phyloP scores from a whole-genome alignment of 1,140 invertebrate genomes.

The Drosophila sp. region DNA sequence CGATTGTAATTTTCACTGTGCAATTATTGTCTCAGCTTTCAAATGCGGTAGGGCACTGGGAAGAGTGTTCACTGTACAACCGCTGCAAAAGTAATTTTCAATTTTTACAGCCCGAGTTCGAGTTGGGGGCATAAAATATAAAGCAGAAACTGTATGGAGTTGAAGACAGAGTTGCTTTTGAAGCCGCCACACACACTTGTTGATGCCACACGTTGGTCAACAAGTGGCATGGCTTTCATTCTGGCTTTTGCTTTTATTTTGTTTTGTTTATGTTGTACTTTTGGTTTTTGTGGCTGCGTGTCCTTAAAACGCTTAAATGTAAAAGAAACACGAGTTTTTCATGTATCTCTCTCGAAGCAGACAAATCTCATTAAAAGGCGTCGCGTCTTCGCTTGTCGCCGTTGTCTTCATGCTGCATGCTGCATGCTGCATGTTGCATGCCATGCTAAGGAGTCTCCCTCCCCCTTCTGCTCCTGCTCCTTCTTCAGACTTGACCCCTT shows the following conservation, averaged over 20 bases:
- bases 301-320: conserved; percentile 71
- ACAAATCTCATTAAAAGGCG: conserved; percentile 83
- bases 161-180: too few relatives aligned
- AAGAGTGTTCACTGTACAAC: background rate
- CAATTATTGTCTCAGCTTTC: conserved; percentile 81
- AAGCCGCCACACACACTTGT: conserved; percentile 55
- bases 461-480: background rate
- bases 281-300: conserved; percentile 60
- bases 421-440: background rate
- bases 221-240: conserved; percentile 26
- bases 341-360: conserved; percentile 62
- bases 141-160: background rate
- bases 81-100: conserved; percentile 75
- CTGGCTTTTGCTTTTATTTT: too few relatives aligned
- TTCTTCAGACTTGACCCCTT: conserved; percentile 43
- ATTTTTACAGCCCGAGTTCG: conserved; percentile 74
- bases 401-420: conserved; percentile 6
- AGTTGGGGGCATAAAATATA: conserved; percentile 73
- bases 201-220: conserved; percentile 62
- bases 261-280: too few relatives aligned
- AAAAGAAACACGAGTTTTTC: conserved; percentile 77
- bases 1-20: conserved; percentile 77
- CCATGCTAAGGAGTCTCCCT: conserved; percentile 38
- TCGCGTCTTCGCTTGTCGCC: conserved; percentile 57
- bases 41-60: conserved; percentile 66